Percentiles rank a stretch among this genome's conserved stretches.
Evolutionary conservation across 2,888 invertebrate species (phyloP).

Genomic region (Rotaria macrura): DNA sequence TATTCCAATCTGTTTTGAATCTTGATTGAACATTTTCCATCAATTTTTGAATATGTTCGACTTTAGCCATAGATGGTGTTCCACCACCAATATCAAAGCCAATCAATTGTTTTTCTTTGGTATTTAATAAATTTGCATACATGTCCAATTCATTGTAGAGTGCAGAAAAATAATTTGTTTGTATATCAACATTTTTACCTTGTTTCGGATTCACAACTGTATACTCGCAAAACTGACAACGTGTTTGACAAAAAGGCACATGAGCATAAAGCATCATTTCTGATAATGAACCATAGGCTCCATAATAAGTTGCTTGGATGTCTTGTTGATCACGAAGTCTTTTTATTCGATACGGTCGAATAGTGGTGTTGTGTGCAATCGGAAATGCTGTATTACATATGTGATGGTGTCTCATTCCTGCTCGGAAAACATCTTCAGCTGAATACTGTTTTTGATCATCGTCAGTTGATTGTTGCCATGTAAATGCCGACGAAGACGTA

Average conservation of each 20-base stretch:
- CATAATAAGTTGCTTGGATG: not conserved
- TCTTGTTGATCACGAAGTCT: not conserved
- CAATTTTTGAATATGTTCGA: not conserved
- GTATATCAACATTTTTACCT: not conserved
- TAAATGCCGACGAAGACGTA: not conserved
- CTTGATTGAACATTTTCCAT: not conserved
- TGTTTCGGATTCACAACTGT: not conserved
- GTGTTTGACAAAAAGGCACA: not conserved
- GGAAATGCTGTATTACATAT: slow-evolving; percentile 11
- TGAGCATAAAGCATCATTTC: not conserved
- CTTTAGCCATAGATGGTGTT: not conserved
- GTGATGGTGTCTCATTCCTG: not conserved
- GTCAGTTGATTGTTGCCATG: not conserved
- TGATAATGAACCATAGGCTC: not conserved
- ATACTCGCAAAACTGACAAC: not conserved
- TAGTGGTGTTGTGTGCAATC: not conserved
- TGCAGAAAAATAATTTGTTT: not conserved
- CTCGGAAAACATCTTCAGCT: not conserved
- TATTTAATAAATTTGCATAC: slow-evolving; percentile 3
- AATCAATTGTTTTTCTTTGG: not conserved
- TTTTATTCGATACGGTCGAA: not conserved
- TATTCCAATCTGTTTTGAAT: not conserved
- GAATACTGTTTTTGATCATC: not conserved
- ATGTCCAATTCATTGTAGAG: not conserved
- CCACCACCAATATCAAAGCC: not conserved